Evolutionary conservation across 2,113 vertebrate genomes (phyloP), one percentile per base, ranked within the genome.

Genomic region (Paraplagusia blochii): DNA sequence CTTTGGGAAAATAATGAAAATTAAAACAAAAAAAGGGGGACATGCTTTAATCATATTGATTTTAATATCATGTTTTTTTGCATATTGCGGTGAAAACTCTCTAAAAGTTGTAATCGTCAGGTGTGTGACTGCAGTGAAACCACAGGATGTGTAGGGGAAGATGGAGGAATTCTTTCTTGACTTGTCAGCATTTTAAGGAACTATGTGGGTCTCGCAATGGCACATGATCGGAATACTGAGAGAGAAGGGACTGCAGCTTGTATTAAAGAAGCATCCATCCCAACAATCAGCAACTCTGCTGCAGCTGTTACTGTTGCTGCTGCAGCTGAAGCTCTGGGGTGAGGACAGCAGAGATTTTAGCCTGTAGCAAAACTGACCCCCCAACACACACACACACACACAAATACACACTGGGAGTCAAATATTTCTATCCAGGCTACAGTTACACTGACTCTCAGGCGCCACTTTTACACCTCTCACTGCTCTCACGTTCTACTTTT

Each of bases 261-360:
- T 82, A 88, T 84, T 82, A 87, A 86, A 86, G 76, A 88, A 90
- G 86, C 76, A 86, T 87, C 79, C 74, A 80, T 85, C 76, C 72
- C 53, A 81, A 80, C 81, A 80, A 80, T 64, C 71, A 73, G 72
- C 71, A 53, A 79, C 66, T 63, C 59, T 7, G 34, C 69, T 29
- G 22, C 22, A 4, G 34, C 39, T 58, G 57, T 44, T 53, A 63
- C 66, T 58, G 81, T 58, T 19, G 39, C 42, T 76, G 76, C 40
- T 55, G 61, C 49, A 36, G 72, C 55, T 40, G 49, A 63, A 76
- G 63, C 65, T 72, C 59, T 38, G 9, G 22, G 22, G 22, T 29
- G 22, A 29, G 6, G 22, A 29, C 22, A 29, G 6, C 22, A 40
- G 38, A 63, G 52, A 61, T 47, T 71, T 50, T 50, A 44, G 58